These are phyloP conservation scores for Silurus aristotelis DNA, from an alignment of 2,797 vertebrate genomes.

Conservation along the genomic window DNA sequence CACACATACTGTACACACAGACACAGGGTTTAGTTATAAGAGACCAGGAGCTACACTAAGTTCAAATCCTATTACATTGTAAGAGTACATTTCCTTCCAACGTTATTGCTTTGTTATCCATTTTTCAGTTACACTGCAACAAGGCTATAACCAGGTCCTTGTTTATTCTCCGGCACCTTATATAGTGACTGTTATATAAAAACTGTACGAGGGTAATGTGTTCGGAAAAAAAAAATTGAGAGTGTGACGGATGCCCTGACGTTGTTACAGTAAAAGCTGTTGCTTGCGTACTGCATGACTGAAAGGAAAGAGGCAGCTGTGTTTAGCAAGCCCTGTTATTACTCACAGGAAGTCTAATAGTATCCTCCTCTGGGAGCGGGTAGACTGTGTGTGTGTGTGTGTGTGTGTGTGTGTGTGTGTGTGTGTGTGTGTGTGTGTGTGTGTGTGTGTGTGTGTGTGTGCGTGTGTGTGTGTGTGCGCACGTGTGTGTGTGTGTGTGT, in stretches of 20 bases:
- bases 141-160: slow-evolving; percentile 9
- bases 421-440: not conserved
- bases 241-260: slow-evolving; percentile 45
- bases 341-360: slow-evolving; percentile 54
- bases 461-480: not conserved
- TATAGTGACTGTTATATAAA: slow-evolving; percentile 55
- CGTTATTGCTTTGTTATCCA: slow-evolving; percentile 29
- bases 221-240: slow-evolving; percentile 23
- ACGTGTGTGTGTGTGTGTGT: no score
- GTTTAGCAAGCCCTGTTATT: slow-evolving; percentile 58
- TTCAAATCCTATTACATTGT: slow-evolving; percentile 11
- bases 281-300: slow-evolving; percentile 21
- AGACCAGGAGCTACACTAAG: not conserved
- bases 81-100: not conserved
- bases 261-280: slow-evolving; percentile 41
- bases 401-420: slow-evolving; percentile 12
- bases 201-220: slow-evolving; percentile 32
- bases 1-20: not conserved
- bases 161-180: slow-evolving; percentile 39
- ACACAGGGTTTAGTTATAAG: not conserved
- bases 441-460: not conserved
- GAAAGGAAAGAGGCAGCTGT: slow-evolving; percentile 37
- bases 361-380: slow-evolving; percentile 45
- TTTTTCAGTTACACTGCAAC: slow-evolving; percentile 22
- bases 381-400: slow-evolving; percentile 15